These are phyloP conservation scores for Neodiprion fabricii DNA, from an alignment of 1,140 invertebrate genomes.

Conservation along the genomic window DNA sequence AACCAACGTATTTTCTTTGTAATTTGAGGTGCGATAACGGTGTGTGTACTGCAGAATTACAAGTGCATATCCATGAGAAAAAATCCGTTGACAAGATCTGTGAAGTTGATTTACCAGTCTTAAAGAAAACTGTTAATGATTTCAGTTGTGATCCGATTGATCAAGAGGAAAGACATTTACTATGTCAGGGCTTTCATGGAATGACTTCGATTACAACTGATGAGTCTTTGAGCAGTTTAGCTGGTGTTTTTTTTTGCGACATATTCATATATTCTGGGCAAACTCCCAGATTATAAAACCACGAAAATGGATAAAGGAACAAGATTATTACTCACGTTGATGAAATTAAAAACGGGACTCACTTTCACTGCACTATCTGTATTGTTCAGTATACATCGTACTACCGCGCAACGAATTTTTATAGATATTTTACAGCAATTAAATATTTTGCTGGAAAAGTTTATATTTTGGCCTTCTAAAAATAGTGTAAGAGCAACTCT, in stretches of 20 bases:
- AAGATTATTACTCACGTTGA: not conserved
- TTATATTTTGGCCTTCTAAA: constrained; percentile 31
- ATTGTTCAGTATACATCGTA: constrained; percentile 26
- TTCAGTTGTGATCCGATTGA: constrained; percentile 25
- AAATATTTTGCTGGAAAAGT: constrained; percentile 19
- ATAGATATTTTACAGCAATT: constrained; percentile 18
- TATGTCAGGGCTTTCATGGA: constrained; percentile 24
- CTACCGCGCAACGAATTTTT: constrained; percentile 30
- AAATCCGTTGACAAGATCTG: constrained; percentile 14
- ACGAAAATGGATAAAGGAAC: constrained; percentile 12
- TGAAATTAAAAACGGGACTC: not conserved
- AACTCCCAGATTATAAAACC: constrained; percentile 10
- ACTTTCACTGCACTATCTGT: not conserved
- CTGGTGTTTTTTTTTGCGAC: constrained; percentile 19
- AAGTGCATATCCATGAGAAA: constrained; percentile 23
- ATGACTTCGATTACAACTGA: constrained; percentile 20
- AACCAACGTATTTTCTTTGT: constrained; percentile 23
- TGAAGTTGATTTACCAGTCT: not conserved
- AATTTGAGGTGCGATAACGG: constrained; percentile 10
- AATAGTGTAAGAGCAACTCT: constrained; percentile 27
- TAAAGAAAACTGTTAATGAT: constrained; percentile 18
- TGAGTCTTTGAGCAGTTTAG: constrained; percentile 20
- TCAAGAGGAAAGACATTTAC: not conserved
- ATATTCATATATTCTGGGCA: constrained; percentile 15
- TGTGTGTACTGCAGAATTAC: constrained; percentile 25